Evolutionary conservation across 2,888 invertebrate genomes (phyloP).

Genomic region (Congeria kusceri): DNA sequence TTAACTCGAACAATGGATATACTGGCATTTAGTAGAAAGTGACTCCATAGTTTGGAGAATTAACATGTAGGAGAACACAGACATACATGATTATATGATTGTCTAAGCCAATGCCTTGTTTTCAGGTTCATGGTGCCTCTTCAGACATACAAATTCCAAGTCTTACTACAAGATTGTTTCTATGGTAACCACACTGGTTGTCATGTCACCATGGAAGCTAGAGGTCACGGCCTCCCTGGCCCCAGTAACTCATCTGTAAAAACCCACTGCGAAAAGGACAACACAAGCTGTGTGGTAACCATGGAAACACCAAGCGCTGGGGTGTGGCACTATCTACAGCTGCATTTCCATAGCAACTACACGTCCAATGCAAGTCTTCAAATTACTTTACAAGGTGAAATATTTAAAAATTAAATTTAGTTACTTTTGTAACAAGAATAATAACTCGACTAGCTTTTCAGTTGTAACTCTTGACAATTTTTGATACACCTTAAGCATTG

Average conservation of each 20-base stretch:
- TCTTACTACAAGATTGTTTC: constrained; percentile 39
- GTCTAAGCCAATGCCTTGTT: no score
- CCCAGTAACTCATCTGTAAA: constrained; percentile 24
- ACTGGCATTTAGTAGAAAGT: no score
- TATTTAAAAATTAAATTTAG: no score
- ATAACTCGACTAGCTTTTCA: no score
- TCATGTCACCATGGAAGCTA: constrained; percentile 31
- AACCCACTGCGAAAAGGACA: constrained; percentile 26
- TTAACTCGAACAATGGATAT: no score
- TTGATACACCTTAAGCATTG: no score
- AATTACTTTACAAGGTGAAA: no score
- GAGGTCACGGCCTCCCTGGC: constrained; percentile 52
- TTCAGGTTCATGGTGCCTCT: constrained; percentile 51
- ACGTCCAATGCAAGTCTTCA: no score
- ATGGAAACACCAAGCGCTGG: constrained; percentile 35
- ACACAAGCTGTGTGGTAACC: constrained; percentile 39
- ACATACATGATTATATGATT: no score
- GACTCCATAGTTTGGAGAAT: not conserved
- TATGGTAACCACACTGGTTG: constrained; percentile 41
- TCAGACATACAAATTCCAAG: constrained; percentile 19
- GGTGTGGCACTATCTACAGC: constrained; percentile 45
- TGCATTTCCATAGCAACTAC: constrained; percentile 29
- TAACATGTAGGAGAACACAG: no score
- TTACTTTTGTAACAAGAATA: no score
- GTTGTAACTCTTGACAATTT: no score